Base-by-base conservation (phyloP, 2,888 invertebrate genomes). In the Adelphocoris suturalis region DNA sequence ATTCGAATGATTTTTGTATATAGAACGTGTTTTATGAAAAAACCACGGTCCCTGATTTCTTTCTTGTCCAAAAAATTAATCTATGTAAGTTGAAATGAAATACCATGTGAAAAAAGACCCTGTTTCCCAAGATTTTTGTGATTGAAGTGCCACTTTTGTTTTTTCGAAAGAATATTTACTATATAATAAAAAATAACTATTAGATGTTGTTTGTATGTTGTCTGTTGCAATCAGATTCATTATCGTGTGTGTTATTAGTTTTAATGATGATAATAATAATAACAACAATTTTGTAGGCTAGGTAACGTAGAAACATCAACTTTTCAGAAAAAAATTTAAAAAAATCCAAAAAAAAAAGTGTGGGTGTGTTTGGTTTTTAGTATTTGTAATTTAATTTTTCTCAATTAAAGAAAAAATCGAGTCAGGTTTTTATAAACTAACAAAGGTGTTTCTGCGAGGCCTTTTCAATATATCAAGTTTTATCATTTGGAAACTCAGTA, bases 101-200 rank as follows among this genome's bases (percentile, higher is more conserved):
- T 61, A 61, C 48, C 57, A 61, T 61, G 61, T 61, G 61, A 87
- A 84, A 76, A 87, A 89, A 89, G 88, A 82, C 86, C 89, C 88
- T 89, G 87, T 90, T 68, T 82, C 91, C 90, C 90, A 90, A 91
- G 90, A 90, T 90, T 91, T 91, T 91, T 96, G 96, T 96, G 96
- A 96, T 95, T 95, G 95, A 95, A 95, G 96, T 96, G 96, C 96
- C 96, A 96, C 96, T 95, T 95, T 95, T 95, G 95, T 95, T 95
- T 75, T n/a, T 88, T 78, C 95, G 95, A 95, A 95, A 93, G 80
- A 78, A 88, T 78, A 88, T 78, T 78, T 88, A 88, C 78, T 88
- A 88, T 78, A 94, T 90, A 57, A 82, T 80, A 61, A 91, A 91
- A 92, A 91, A 93, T 93, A 93, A 90, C 90, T 90, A 90, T 91